Base-by-base conservation (phyloP, 2,888 invertebrate genomes). In the Scelioninae gen. 1 region DNA sequence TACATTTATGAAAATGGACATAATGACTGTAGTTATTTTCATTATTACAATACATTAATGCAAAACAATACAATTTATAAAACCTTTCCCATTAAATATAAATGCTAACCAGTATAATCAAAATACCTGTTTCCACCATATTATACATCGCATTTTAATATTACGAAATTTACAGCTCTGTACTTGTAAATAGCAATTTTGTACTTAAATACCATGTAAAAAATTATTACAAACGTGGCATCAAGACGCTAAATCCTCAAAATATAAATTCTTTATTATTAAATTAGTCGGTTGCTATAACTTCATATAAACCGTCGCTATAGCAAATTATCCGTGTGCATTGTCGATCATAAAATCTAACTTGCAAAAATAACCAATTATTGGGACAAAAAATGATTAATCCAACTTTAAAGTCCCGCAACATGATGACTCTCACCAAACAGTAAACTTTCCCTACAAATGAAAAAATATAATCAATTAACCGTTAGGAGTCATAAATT, bases 401-500 rank as follows among this genome's bases (percentile, higher is more conserved):
- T 47, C 16, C 47, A 15, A 9, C 16, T 5, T 7, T 16, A 9
- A 23, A 29, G 11, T 23, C 49, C 63, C 9, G 13, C 47, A 13
- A 34, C 23, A 53, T 38, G 56, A 53, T 53, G 32, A 62, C 62
- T 34, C 23, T 62, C 49, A 56, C 38, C 62, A 13, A 49, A 63
- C 49, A 56, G 47, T 32, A 58, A 66, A 65, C 58, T 66, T 75
- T 58, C 40, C 11, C 43, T 2, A 0, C 23, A 23, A n/a, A 23
- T 9, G 11, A 9, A 49, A 29, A 34, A 38, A 75, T 60, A 72
- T 66, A 56, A 15, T 51, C 49, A 69, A 53, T 69, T 55, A 69
- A 77, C 77, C 77, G 77, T 77, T 77, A 77, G 51, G 10, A 68
- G 62, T 69, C 60, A 45, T 77, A 77, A 77, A 77, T 69, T 63